Conservation (phyloP, 2,113 vertebrate species). For the Isichthys henryi region DNA sequence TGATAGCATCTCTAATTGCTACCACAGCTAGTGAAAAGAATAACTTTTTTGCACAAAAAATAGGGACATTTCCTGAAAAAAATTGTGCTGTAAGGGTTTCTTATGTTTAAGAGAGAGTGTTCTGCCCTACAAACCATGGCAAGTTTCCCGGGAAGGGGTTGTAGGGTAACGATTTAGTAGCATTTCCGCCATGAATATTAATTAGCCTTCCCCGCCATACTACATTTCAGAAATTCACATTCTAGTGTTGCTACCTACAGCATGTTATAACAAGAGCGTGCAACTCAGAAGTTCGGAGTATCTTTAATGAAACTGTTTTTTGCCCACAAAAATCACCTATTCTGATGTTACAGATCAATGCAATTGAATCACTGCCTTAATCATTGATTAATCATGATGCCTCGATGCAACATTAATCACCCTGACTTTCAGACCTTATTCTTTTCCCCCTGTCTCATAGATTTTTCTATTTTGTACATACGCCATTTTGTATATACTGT, state of each 20-base stretch:
- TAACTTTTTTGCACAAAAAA: not conserved
- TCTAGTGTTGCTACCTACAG: not conserved
- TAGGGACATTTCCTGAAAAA: not conserved
- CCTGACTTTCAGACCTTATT: not conserved
- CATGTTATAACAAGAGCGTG: not conserved
- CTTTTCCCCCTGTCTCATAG: slow-evolving; percentile 51
- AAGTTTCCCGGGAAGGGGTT: not conserved
- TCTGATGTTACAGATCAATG: not conserved
- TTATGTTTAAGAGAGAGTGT: not conserved
- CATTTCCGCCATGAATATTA: not conserved
- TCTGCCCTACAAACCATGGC: not conserved
- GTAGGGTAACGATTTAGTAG: not conserved
- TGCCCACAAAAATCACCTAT: not conserved
- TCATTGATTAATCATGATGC: not conserved
- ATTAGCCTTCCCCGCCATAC: not conserved
- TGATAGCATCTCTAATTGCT: not conserved
- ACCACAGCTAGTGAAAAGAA: not conserved
- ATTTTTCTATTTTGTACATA: slow-evolving; percentile 98
- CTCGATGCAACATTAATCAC: not conserved
- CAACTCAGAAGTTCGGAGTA: not conserved
- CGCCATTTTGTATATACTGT: slow-evolving; percentile 98
- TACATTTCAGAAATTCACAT: not conserved
- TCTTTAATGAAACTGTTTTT: not conserved
- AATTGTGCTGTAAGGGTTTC: not conserved
- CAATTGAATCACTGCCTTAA: not conserved